Percentiles rank a stretch among this genome's conserved stretches.
These are phyloP conservation scores for Drosophila sp. DNA, from an alignment of 1,140 invertebrate genomes.

Conservation along the genomic window DNA sequence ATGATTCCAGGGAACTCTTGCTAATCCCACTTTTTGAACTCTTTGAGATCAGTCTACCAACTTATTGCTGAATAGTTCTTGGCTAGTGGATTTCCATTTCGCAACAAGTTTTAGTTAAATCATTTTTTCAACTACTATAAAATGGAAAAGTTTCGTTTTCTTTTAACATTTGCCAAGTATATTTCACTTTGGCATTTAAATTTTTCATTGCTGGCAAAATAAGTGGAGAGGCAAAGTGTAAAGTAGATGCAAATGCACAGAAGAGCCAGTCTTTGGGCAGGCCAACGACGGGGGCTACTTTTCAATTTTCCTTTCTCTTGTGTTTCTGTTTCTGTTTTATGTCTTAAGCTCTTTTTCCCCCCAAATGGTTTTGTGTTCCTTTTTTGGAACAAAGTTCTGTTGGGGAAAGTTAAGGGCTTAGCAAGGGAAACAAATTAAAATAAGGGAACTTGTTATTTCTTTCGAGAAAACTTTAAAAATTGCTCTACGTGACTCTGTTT, in stretches of 20 bases:
- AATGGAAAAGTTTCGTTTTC: not conserved
- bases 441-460: constrained; percentile 11
- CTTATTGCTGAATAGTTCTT: not conserved
- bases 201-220: constrained; percentile 12
- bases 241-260: constrained; percentile 6
- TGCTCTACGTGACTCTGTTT: constrained; percentile 1
- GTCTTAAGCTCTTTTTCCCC: not conserved
- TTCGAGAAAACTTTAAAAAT: constrained; percentile 2
- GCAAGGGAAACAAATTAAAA: constrained; percentile 14
- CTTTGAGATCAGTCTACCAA: not conserved
- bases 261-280: not conserved
- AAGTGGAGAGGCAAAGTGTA: constrained; percentile 2
- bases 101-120: not conserved
- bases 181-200: constrained; percentile 11
- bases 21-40: not conserved
- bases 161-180: not conserved
- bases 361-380: not conserved
- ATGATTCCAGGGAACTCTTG: too few relatives aligned
- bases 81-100: not conserved
- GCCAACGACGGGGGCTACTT: not conserved
- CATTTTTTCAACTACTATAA: not conserved
- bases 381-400: not conserved
- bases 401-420: constrained; percentile 12
- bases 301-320: constrained; percentile 12
- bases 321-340: constrained; percentile 1